phyloP scores from a whole-genome alignment of 2,888 invertebrate genomes.

The Euproctis similis region DNA sequence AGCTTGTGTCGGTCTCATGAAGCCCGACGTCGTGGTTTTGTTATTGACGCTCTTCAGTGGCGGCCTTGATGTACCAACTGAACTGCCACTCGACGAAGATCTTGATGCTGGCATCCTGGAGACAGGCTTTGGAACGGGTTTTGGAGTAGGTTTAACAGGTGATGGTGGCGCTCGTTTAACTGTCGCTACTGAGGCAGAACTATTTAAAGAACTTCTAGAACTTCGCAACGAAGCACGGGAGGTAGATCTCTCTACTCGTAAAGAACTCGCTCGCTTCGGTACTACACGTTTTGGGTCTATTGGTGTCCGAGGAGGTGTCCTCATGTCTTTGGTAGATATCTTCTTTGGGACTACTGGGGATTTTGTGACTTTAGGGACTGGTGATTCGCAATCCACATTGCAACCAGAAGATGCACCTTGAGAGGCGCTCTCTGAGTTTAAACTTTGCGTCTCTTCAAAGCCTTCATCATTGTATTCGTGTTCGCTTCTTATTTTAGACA shows the following conservation, averaged over 20 bases:
- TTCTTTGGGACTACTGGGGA: conserved; percentile 61
- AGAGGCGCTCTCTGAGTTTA: conserved; percentile 90
- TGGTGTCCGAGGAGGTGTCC: conserved; percentile 49
- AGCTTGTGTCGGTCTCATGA: conserved; percentile 92
- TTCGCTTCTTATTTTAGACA: conserved; percentile 74
- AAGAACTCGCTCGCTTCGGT: conserved; percentile 54
- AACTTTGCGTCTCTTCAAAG: conserved; percentile 91
- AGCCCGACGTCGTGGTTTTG: conserved; percentile 71
- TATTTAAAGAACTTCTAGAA: conserved; percentile 88
- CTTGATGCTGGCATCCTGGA: conserved; percentile 64
- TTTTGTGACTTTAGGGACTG: conserved; percentile 61
- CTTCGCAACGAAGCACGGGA: conserved; percentile 87
- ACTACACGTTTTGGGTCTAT: conserved; percentile 47
- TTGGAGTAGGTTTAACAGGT: conserved; percentile 52
- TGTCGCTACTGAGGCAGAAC: conserved; percentile 86
- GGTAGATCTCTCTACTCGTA: conserved; percentile 83
- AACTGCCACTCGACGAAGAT: conserved; percentile 66
- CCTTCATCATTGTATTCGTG: conserved; percentile 91
- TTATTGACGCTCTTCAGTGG: conserved; percentile 45
- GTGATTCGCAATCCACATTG: conserved; percentile 78
- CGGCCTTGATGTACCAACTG: conserved; percentile 65
- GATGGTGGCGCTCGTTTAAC: conserved; percentile 81
- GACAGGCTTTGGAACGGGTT: conserved; percentile 63
- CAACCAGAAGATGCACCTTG: conserved; percentile 88
- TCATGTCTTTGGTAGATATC: conserved; percentile 69